These are phyloP conservation scores for Calliopsis andreniformis DNA, from an alignment of 1,140 invertebrate species.

Conservation along the genomic window DNA sequence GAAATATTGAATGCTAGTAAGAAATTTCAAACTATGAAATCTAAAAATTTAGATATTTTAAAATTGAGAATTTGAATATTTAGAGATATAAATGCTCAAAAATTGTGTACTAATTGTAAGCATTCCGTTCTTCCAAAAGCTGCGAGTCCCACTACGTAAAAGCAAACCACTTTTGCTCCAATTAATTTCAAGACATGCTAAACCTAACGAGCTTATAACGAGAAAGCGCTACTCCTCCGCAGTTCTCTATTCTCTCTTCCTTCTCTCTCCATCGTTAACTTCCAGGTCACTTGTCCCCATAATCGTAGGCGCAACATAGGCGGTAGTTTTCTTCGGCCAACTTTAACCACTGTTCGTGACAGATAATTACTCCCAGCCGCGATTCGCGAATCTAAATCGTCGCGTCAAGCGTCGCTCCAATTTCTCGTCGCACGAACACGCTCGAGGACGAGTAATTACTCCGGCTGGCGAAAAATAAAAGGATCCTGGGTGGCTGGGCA, in stretches of 20 bases:
- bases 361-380: neutral
- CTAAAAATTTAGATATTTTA: too few relatives aligned
- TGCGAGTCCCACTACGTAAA: too few relatives aligned
- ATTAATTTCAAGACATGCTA: too few relatives aligned
- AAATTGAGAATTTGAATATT: too few relatives aligned
- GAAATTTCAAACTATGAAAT: too few relatives aligned
- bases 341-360: neutral
- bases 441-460: slow-evolving; percentile 1
- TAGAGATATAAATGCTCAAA: too few relatives aligned
- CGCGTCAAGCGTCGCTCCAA: slow-evolving; percentile 5
- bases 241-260: neutral
- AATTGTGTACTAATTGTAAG: too few relatives aligned
- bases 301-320: neutral
- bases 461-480: neutral
- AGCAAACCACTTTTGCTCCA: too few relatives aligned
- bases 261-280: neutral
- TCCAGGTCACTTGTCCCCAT: neutral
- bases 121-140: too few relatives aligned
- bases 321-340: neutral
- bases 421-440: slow-evolving; percentile 5
- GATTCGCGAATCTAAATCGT: neutral
- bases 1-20: too few relatives aligned
- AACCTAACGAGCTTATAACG: too few relatives aligned
- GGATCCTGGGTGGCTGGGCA: neutral
- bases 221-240: too few relatives aligned